These are phyloP conservation scores for Temnothorax curvispinosus DNA, from an alignment of 1,140 invertebrate genomes.

Conservation along the genomic window DNA sequence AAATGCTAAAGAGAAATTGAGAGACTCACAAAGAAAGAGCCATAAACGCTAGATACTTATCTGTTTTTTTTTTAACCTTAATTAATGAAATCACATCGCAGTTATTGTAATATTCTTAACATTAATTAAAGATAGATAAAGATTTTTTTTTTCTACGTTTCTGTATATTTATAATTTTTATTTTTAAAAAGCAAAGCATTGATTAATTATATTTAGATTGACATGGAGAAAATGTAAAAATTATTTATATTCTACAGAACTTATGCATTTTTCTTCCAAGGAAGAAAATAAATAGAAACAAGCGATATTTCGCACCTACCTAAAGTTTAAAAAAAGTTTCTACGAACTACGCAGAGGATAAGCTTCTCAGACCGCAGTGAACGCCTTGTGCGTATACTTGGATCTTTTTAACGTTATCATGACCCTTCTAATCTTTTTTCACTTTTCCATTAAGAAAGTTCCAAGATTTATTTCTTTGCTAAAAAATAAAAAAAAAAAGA, in stretches of 20 bases:
- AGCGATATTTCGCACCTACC: background rate
- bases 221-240: background rate
- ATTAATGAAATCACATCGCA: background rate
- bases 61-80: background rate
- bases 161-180: background rate
- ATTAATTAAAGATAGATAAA: background rate
- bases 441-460: slow-evolving; percentile 58
- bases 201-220: background rate
- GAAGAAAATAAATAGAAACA: slow-evolving; percentile 7
- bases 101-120: background rate
- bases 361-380: slow-evolving; percentile 13
- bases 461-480: slow-evolving; percentile 49
- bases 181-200: background rate
- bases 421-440: slow-evolving; percentile 27
- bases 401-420: slow-evolving; percentile 43
- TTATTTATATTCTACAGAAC: background rate
- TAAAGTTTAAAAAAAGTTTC: slow-evolving; percentile 28
- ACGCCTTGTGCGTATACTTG: slow-evolving; percentile 9
- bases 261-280: background rate
- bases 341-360: slow-evolving; percentile 1
- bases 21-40: background rate
- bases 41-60: background rate
- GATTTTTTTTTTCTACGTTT: background rate
- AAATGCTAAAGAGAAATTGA: background rate
- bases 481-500: slow-evolving; percentile 17